phyloP scores from a whole-genome alignment of 2,113 vertebrate species.

The Suricata suricatta region DNA sequence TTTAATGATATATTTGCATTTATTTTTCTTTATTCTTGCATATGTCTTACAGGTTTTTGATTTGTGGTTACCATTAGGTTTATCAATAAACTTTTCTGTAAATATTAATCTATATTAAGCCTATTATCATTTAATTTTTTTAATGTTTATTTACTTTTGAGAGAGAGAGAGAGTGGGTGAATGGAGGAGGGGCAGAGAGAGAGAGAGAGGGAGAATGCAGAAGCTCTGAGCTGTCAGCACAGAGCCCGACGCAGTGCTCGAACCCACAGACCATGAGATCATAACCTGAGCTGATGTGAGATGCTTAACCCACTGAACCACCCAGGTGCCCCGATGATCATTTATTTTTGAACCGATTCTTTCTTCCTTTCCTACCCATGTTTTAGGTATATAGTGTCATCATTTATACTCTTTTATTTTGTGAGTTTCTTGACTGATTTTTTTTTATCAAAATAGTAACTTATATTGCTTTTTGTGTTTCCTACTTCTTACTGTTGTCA shows the following conservation, averaged over 20 bases:
- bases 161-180: too few species aligned
- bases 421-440: not conserved
- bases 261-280: too few species aligned
- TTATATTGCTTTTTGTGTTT: not conserved
- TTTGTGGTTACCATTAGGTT: not conserved
- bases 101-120: too few species aligned
- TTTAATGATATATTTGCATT: not conserved
- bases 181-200: too few species aligned
- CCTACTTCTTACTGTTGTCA: not conserved
- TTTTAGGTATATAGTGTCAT: not conserved
- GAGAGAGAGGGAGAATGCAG: too few species aligned
- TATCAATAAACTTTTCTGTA: not conserved
- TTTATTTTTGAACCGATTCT: not conserved
- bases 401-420: not conserved
- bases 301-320: too few species aligned
- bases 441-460: not conserved
- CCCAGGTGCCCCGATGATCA: too few species aligned
- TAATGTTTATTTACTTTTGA: too few species aligned
- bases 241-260: too few species aligned
- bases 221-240: too few species aligned
- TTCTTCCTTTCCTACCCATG: not conserved
- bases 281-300: too few species aligned
- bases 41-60: not conserved
- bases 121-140: too few species aligned
- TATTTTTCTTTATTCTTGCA: not conserved